Percentiles rank a stretch among this genome's conserved stretches.
These are phyloP conservation scores for Creontiades dilutus DNA, from an alignment of 2,888 invertebrate genomes.

Conservation along the genomic window DNA sequence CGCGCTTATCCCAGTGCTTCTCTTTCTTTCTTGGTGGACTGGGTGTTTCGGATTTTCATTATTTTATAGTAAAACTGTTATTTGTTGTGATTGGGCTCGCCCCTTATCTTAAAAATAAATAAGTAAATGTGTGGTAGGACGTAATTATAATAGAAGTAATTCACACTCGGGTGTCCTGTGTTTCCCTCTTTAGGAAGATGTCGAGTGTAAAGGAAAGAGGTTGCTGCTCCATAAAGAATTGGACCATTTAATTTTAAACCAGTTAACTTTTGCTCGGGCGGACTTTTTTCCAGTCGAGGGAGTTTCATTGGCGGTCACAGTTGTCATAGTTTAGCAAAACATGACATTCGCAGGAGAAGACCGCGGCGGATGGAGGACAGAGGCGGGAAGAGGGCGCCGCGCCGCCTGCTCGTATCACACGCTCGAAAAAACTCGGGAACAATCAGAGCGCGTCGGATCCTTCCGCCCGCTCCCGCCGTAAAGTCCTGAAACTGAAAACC, in stretches of 20 bases:
- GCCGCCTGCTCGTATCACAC: constrained; percentile 59
- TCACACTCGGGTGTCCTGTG: neutral
- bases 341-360: constrained; percentile 13
- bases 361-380: neutral
- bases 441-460: constrained; percentile 47
- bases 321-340: constrained; percentile 39
- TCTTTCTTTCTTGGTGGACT: too few species aligned
- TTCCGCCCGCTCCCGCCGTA: neutral
- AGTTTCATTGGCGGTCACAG: constrained; percentile 26
- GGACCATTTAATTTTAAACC: constrained; percentile 32
- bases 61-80: too few species aligned
- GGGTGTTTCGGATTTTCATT: too few species aligned
- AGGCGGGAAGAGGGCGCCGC: neutral
- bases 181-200: neutral
- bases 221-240: neutral
- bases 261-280: constrained; percentile 8
- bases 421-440: constrained; percentile 47
- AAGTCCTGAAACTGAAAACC: constrained; percentile 50
- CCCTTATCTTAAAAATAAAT: too few species aligned
- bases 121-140: too few species aligned
- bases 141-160: too few species aligned
- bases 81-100: too few species aligned
- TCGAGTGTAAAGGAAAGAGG: neutral
- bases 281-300: constrained; percentile 23
- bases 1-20: too few species aligned